Conservation (phyloP, 2,797 vertebrate species). For the Hipposideros larvatus region DNA sequence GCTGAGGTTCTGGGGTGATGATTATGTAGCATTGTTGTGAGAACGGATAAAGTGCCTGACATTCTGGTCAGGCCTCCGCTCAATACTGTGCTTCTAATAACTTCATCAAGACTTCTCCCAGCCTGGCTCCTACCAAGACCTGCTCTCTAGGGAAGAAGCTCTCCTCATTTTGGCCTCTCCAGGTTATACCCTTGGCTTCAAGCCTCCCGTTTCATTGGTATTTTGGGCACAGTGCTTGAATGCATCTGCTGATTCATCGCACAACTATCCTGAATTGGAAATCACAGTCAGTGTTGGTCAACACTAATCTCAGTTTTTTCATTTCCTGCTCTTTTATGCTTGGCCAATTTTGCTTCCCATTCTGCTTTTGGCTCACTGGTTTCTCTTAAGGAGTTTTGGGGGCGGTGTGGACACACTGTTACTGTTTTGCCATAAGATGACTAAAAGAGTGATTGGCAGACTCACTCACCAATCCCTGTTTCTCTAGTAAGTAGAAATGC, state of each 20-base stretch:
- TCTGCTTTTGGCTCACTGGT: conserved; percentile 7
- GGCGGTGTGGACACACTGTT: not conserved
- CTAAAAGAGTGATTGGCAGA: not conserved
- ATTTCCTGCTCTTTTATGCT: conserved; percentile 37
- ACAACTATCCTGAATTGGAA: not conserved
- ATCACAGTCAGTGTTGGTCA: not conserved
- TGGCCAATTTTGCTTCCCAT: conserved; percentile 38
- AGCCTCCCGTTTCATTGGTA: not conserved
- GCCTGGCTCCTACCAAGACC: not conserved
- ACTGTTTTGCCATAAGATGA: not conserved
- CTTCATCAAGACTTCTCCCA: not conserved
- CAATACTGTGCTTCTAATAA: not conserved
- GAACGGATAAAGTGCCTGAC: not conserved
- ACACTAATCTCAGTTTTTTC: not conserved
- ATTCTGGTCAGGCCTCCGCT: not conserved
- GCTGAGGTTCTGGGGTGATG: not conserved
- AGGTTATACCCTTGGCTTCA: not conserved
- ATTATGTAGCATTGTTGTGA: not conserved
- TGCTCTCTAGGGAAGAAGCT: not conserved
- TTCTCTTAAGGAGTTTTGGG: not conserved
- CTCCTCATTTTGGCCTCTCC: not conserved
- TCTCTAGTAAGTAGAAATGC: not conserved
- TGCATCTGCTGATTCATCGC: not conserved
- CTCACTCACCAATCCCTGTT: not conserved
- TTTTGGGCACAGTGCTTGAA: not conserved